phyloP scores from a whole-genome alignment of 2,113 vertebrate genomes.

The Thinocorus orbignyianus region DNA sequence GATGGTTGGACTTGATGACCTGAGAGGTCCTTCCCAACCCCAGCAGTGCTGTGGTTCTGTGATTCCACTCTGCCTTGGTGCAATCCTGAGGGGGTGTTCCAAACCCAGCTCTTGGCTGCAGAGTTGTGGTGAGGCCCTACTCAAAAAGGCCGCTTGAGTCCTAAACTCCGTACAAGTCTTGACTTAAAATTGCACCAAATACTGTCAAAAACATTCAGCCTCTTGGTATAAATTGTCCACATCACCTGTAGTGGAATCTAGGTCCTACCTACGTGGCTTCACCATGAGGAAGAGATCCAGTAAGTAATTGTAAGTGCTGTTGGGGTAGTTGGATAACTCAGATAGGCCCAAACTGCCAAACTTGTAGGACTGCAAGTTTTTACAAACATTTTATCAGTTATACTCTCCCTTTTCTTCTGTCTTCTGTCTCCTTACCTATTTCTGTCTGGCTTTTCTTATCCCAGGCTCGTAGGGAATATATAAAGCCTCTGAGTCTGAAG shows the following conservation, averaged over 20 bases:
- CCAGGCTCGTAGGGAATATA: not conserved
- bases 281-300: not conserved
- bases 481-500: slow-evolving; percentile 13
- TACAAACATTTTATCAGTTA: not conserved
- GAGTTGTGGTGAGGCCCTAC: not conserved
- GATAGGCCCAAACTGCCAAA: not conserved
- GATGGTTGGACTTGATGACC: too few species aligned
- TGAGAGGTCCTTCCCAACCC: too few species aligned
- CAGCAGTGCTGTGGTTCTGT: too few species aligned
- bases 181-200: not conserved
- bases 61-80: not conserved
- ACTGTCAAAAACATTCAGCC: not conserved
- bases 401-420: not conserved
- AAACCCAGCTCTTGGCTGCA: not conserved
- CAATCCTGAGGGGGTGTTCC: not conserved
- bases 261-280: not conserved
- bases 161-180: not conserved
- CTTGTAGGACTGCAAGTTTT: not conserved
- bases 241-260: not conserved
- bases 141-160: not conserved
- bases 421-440: slow-evolving; percentile 30
- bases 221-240: not conserved
- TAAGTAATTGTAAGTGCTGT: not conserved
- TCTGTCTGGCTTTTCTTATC: slow-evolving; percentile 17
- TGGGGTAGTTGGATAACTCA: not conserved